These are phyloP conservation scores for Girardinus metallicus DNA, from an alignment of 2,797 vertebrate species.

Conservation along the genomic window DNA sequence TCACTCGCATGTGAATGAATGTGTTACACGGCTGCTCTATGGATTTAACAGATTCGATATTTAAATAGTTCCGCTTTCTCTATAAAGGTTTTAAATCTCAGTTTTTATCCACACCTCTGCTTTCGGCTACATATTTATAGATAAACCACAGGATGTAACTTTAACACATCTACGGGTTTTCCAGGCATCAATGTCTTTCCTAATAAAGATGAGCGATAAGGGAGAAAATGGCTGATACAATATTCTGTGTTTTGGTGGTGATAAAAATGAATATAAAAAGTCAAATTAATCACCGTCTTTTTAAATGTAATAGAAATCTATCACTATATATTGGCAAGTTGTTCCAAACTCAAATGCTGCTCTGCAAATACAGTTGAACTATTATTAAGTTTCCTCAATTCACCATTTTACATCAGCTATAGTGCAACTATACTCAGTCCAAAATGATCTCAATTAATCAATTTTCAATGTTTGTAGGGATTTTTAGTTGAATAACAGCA, in stretches of 20 bases:
- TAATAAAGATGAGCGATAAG: too few species aligned
- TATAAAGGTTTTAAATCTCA: too few species aligned
- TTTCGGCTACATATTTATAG: background rate
- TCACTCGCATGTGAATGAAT: background rate
- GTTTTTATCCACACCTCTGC: background rate
- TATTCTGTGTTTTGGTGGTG: background rate
- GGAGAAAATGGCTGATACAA: too few species aligned
- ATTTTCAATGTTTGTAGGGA: background rate
- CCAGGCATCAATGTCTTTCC: background rate
- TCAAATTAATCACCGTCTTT: background rate
- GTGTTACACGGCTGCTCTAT: background rate
- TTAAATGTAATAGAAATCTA: background rate
- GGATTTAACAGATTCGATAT: background rate
- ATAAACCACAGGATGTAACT: background rate
- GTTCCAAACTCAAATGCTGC: background rate
- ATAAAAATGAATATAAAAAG: background rate
- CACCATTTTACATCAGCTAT: background rate
- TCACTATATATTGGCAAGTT: background rate
- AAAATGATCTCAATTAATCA: background rate
- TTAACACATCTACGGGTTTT: background rate
- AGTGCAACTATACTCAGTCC: background rate
- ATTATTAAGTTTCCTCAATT: background rate
- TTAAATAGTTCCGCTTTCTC: background rate
- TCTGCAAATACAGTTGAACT: background rate
- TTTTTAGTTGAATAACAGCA: background rate